These are phyloP conservation scores for Nansenia antarctica DNA, from an alignment of 2,113 vertebrate genomes.

Conservation along the genomic window DNA sequence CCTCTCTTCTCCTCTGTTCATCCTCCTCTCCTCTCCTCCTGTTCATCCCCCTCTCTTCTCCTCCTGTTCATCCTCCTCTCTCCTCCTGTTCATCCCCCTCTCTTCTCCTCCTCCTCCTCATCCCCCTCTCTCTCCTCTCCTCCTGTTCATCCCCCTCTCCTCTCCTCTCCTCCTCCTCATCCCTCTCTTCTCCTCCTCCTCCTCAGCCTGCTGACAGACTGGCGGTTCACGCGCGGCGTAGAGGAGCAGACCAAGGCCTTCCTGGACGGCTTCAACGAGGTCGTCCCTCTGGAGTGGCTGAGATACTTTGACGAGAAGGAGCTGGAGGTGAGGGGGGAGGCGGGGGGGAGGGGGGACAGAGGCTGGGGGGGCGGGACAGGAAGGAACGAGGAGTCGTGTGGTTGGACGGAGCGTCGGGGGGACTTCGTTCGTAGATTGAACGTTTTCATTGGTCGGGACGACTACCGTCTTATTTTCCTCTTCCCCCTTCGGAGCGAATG, in stretches of 20 bases:
- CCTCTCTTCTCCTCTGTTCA: too few species aligned
- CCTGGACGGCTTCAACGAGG: slow-evolving; percentile 96
- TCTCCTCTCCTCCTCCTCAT: too few species aligned
- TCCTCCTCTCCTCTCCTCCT: neutral
- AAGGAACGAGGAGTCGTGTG: neutral
- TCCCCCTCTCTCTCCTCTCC: too few species aligned
- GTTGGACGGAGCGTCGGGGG: neutral
- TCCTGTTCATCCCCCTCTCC: too few species aligned
- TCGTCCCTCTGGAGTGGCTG: slow-evolving; percentile 95
- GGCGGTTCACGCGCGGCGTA: slow-evolving; percentile 94
- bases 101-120: neutral
- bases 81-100: too few species aligned
- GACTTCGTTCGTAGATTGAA: neutral
- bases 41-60: neutral
- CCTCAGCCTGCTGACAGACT: slow-evolving; percentile 91
- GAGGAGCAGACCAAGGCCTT: slow-evolving; percentile 98
- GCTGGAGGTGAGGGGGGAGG: slow-evolving; percentile 81
- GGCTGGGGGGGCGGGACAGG: neutral
- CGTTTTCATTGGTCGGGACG: too few species aligned
- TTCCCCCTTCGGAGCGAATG: too few species aligned
- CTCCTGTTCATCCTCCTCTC: neutral
- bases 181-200: neutral
- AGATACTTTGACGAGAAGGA: slow-evolving; percentile 98
- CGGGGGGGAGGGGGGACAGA: neutral
- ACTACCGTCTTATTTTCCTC: neutral